These are phyloP conservation scores for Belgica antarctica DNA, from an alignment of 2,888 invertebrate genomes.

Conservation along the genomic window DNA sequence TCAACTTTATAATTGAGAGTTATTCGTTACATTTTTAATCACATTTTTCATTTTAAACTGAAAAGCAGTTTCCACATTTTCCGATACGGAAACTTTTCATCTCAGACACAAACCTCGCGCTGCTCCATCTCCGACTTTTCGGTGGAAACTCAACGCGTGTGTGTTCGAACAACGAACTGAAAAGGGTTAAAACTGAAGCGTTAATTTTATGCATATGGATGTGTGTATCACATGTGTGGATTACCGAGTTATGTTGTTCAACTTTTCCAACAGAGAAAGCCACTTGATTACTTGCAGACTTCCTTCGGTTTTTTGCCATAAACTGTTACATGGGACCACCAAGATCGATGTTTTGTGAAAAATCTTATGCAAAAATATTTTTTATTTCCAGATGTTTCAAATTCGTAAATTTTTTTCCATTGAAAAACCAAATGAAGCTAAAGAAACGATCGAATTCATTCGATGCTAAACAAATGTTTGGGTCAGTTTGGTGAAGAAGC, in stretches of 20 bases:
- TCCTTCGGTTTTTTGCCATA: no score
- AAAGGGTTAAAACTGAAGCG: slow-evolving; percentile 36
- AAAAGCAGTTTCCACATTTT: background rate
- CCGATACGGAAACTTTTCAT: slow-evolving; percentile 27
- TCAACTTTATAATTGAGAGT: no score
- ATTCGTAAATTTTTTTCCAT: no score
- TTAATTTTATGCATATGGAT: slow-evolving; percentile 39
- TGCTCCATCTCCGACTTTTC: slow-evolving; percentile 35
- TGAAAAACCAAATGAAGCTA: slow-evolving; percentile 34
- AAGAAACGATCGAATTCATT: background rate
- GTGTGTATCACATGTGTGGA: background rate
- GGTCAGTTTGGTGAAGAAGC: slow-evolving; percentile 7
- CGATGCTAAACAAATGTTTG: slow-evolving; percentile 19
- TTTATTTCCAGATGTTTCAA: slow-evolving; percentile 11
- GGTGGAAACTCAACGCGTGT: slow-evolving; percentile 22
- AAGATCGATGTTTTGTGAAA: background rate
- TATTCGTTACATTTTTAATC: no score
- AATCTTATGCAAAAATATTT: slow-evolving; percentile 22
- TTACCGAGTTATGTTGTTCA: slow-evolving; percentile 2
- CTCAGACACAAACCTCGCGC: slow-evolving; percentile 33
- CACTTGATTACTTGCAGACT: slow-evolving; percentile 33
- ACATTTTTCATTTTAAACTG: background rate
- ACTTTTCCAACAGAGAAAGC: slow-evolving; percentile 35
- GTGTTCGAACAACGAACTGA: slow-evolving; percentile 11
- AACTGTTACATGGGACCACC: no score